Base-by-base conservation (phyloP, 2,888 invertebrate species). In the Callyntrura sp. region DNA sequence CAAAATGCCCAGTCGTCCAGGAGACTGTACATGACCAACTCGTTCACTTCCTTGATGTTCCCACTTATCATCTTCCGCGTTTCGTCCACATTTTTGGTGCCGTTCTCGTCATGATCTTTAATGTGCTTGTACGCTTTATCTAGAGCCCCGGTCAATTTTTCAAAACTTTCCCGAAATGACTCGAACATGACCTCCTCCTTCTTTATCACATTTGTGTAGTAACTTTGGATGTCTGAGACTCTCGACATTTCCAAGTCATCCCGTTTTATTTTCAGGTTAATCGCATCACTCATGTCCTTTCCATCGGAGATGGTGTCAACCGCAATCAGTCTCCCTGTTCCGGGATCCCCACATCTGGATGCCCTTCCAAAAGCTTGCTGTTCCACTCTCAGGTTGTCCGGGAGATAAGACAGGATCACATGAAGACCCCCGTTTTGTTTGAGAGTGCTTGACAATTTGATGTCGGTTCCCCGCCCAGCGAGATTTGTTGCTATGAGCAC, bases 331-430 rank as follows among this genome's bases (percentile, higher is more conserved):
- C 93, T 93, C 35, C 93, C 94, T 9, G 94, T 93, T 6, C 95
- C 95, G 17, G 91, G 91, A 68, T 94, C 93, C 0, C 95, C 95
- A 65, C 91, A 91, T 85, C 95, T 92, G 0, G 94, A 94, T 8
- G 94, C 94, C 91, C 95, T 90, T 0, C 95, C 95, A 84, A 94
- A 94, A 2, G 94, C 94, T 93, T 95, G 95, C 55, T 94, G 92
- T 91, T 94, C 94, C n/a, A 95, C 92, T 79, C 95, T 92, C 3
- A 88, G 82, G 91, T 95, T 95, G 5, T 91, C 92, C 1, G 95
- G 94, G n/a, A 95, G 91, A 91, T 94, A 95, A 0, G 94, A 93
- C 8, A 95, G 88, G 83, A 94, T 94, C 6, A 95, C 94, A 88
- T 94, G 94, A 2, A 95, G 91, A 6, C 95, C 95, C 11, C 94